phyloP scores from a whole-genome alignment of 1,140 invertebrate genomes.

The Leptinotarsa texana region DNA sequence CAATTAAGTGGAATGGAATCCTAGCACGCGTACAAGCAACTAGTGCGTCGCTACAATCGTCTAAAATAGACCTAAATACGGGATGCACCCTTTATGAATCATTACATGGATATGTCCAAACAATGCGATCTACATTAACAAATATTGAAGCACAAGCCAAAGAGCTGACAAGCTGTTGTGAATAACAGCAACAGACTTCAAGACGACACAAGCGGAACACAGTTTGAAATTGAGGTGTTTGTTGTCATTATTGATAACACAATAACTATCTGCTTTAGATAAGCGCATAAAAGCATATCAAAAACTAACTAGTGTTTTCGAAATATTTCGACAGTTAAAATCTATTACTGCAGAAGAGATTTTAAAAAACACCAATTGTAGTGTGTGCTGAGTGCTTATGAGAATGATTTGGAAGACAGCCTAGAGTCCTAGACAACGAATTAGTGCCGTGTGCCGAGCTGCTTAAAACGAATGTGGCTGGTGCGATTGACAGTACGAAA shows the following conservation, averaged over 20 bases:
- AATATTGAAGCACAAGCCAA: constrained; percentile 36
- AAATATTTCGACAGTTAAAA: constrained; percentile 42
- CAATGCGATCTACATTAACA: constrained; percentile 37
- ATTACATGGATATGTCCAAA: constrained; percentile 35
- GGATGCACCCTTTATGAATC: constrained; percentile 31
- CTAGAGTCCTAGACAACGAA: constrained; percentile 39
- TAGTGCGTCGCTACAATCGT: constrained; percentile 12
- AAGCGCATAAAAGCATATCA: constrained; percentile 33
- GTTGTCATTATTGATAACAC: no score
- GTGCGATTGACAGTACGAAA: constrained; percentile 39
- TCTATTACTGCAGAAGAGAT: constrained; percentile 42
- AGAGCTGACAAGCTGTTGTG: constrained; percentile 28
- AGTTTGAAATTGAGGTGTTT: no score
- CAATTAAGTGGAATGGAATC: constrained; percentile 31
- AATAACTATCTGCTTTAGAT: no score
- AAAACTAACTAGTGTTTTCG: constrained; percentile 31
- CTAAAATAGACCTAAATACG: constrained; percentile 31
- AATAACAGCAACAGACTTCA: constrained; percentile 31
- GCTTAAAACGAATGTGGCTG: constrained; percentile 43
- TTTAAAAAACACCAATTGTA: constrained; percentile 38
- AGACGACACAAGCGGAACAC: no score
- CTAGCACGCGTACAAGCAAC: constrained; percentile 33
- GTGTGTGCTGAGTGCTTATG: constrained; percentile 46
- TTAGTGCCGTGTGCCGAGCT: constrained; percentile 37
- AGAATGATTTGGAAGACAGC: constrained; percentile 41